Evolutionary conservation across 2,888 invertebrate species (phyloP).

Genomic region (Plagodis pulveraria): DNA sequence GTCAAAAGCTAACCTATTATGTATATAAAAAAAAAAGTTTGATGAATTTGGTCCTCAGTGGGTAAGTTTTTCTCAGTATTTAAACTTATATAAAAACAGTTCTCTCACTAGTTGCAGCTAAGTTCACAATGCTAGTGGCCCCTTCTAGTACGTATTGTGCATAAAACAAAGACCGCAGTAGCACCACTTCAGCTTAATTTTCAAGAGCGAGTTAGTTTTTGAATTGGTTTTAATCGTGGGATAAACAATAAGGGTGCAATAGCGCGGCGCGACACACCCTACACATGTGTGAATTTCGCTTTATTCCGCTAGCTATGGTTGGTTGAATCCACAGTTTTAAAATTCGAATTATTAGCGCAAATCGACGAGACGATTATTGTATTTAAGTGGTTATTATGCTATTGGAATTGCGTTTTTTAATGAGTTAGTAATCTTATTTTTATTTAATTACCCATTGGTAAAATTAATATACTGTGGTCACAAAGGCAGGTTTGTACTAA

Average conservation of each 20-base stretch:
- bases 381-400: constrained; percentile 38
- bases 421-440: constrained; percentile 35
- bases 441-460: constrained; percentile 20
- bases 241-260: constrained; percentile 79
- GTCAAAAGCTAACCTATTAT: no score
- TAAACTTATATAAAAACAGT: neutral
- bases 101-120: neutral
- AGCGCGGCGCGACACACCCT: constrained; percentile 71
- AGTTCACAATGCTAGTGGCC: constrained; percentile 50
- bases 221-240: constrained; percentile 84
- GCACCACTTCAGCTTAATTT: constrained; percentile 81
- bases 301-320: constrained; percentile 37
- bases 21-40: no score
- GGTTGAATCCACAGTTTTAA: constrained; percentile 41
- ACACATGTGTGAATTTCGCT: constrained; percentile 62
- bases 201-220: constrained; percentile 81
- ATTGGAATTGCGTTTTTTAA: constrained; percentile 39
- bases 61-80: neutral
- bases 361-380: constrained; percentile 45
- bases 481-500: constrained; percentile 21
- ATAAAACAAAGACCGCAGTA: constrained; percentile 76
- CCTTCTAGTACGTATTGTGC: constrained; percentile 71
- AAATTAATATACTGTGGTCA: constrained; percentile 13
- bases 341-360: constrained; percentile 40
- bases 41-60: neutral